phyloP scores from a whole-genome alignment of 1,140 invertebrate genomes.

The Papilio glaucus region DNA sequence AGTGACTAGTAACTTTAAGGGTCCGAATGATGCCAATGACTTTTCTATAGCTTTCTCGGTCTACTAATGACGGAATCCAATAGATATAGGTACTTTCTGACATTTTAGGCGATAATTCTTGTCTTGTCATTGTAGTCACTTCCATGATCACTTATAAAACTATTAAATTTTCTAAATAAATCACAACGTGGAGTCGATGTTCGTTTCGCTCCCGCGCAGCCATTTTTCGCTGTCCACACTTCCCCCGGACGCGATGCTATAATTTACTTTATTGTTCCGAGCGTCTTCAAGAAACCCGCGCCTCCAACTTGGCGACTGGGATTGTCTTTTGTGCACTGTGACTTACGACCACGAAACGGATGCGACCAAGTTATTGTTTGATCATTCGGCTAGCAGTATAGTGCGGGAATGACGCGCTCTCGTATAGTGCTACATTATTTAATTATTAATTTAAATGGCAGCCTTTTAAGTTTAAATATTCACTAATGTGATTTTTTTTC shows the following conservation, averaged over 20 bases:
- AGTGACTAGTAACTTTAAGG: too few relatives aligned
- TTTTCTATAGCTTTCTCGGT: too few relatives aligned
- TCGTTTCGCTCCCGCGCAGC: conserved; percentile 9
- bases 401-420: not conserved
- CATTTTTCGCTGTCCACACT: conserved; percentile 49
- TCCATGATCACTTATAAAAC: conserved; percentile 17
- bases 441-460: not conserved
- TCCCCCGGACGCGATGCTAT: conserved; percentile 52
- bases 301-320: conserved; percentile 44
- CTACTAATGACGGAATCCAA: too few relatives aligned
- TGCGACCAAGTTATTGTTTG: conserved; percentile 59
- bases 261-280: conserved; percentile 63
- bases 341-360: conserved; percentile 54
- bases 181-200: conserved; percentile 15
- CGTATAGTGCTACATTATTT: not conserved
- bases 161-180: conserved; percentile 18
- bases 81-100: too few relatives aligned
- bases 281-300: conserved; percentile 51
- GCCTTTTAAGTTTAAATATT: not conserved
- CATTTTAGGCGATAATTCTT: too few relatives aligned
- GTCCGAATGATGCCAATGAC: too few relatives aligned
- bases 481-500: too few relatives aligned
- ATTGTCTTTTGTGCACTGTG: conserved; percentile 48
- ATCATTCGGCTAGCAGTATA: conserved; percentile 45
- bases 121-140: too few relatives aligned